A percentile compares a stretch with the other conserved stretches of the same genome.
Evolutionary conservation across 2,888 invertebrate genomes (phyloP).

Genomic region (Cyaniris semiargus): DNA sequence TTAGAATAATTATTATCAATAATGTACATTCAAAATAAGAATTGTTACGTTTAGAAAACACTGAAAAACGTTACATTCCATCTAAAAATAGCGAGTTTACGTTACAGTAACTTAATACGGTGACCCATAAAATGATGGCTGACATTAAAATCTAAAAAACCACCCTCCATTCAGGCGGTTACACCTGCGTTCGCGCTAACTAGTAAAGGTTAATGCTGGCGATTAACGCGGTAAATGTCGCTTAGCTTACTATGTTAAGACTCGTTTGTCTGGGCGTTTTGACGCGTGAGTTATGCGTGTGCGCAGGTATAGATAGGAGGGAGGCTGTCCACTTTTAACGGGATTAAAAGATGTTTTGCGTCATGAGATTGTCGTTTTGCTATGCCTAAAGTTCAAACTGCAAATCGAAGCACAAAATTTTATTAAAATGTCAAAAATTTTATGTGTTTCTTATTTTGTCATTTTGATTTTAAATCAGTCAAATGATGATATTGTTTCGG

Average conservation of each 20-base stretch:
- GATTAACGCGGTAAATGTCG: conserved; percentile 6
- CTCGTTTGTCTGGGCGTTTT: not conserved
- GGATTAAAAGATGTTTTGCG: not conserved
- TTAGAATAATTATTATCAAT: no score
- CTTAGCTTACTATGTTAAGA: not conserved
- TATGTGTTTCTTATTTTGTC: no score
- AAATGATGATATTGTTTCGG: not conserved
- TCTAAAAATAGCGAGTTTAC: not conserved
- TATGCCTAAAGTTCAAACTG: no score
- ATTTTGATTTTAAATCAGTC: no score
- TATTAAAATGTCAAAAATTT: no score
- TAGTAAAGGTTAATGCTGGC: conserved; percentile 10
- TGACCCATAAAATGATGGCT: conserved; percentile 25
- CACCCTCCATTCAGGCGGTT: not conserved
- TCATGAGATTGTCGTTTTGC: not conserved
- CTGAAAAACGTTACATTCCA: not conserved
- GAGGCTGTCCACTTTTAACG: not conserved
- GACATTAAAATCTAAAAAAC: conserved; percentile 24
- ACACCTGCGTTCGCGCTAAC: not conserved
- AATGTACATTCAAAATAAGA: no score
- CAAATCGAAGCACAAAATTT: no score
- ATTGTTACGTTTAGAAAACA: not conserved
- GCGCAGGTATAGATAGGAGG: not conserved
- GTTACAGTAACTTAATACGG: conserved; percentile 28
- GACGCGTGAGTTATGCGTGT: not conserved